A percentile compares a stretch with the other conserved stretches of the same genome.
Conservation (phyloP, 2,888 invertebrate species). For the Archips xylosteana region DNA sequence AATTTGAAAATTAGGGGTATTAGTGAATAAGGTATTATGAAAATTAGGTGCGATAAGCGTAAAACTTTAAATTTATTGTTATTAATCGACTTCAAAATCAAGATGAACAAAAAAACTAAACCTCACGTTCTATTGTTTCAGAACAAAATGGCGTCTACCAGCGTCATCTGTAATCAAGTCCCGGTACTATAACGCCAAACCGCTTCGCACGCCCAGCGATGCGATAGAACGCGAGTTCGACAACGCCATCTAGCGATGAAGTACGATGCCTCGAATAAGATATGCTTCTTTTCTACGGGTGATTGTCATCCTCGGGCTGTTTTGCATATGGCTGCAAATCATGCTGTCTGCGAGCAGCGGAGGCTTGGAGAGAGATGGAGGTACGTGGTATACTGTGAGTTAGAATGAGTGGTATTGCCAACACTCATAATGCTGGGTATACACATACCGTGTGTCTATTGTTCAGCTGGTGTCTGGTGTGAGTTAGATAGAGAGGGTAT, state of each 20-base stretch:
- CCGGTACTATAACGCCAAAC: constrained; percentile 3
- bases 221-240: not conserved
- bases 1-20: no score
- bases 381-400: constrained; percentile 50
- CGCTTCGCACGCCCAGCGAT: constrained; percentile 1
- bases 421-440: not conserved
- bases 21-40: no score
- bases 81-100: no score
- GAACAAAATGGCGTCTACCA: not conserved
- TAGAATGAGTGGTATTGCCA: not conserved
- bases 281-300: constrained; percentile 76
- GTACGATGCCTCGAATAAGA: constrained; percentile 80
- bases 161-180: not conserved
- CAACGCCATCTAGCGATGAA: constrained; percentile 32
- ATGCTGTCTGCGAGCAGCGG: constrained; percentile 73
- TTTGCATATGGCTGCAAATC: constrained; percentile 80
- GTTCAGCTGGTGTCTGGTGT: no score
- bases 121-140: not conserved
- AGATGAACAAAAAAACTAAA: not conserved
- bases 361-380: constrained; percentile 68
- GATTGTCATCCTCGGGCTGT: constrained; percentile 71
- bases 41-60: no score
- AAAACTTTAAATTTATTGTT: no score
- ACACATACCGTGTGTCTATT: no score
- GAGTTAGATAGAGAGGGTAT: not conserved